These are phyloP conservation scores for Lysandra bellargus DNA, from an alignment of 2,888 invertebrate genomes.

Conservation along the genomic window DNA sequence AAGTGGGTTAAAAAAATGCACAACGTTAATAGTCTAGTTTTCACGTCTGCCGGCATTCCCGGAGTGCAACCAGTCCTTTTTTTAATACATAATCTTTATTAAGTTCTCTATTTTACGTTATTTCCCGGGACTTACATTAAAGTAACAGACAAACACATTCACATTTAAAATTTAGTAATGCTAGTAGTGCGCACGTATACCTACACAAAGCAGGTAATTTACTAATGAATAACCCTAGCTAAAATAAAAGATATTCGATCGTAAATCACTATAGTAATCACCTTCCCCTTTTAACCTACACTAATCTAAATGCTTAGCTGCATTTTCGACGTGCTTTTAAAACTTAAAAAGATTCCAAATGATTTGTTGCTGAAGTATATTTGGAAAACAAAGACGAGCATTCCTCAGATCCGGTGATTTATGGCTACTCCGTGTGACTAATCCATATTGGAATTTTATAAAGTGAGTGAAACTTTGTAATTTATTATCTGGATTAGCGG, in stretches of 20 bases:
- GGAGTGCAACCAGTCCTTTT: too few species aligned
- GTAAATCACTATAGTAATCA: neutral
- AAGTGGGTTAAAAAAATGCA: too few species aligned
- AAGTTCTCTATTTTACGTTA: too few species aligned
- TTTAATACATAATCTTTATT: too few species aligned
- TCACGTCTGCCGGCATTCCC: too few species aligned
- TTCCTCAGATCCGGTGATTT: conserved; percentile 34
- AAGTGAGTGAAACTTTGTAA: conserved; percentile 5
- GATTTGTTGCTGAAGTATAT: conserved; percentile 65
- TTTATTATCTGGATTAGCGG: neutral
- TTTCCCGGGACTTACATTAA: too few species aligned
- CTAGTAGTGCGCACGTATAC: too few species aligned
- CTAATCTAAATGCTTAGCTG: conserved; percentile 40
- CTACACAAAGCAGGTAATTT: neutral
- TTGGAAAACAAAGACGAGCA: conserved; percentile 40
- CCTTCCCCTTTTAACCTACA: conserved; percentile 33
- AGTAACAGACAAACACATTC: too few species aligned
- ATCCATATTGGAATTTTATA: conserved; percentile 26
- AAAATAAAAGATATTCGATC: neutral
- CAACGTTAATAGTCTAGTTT: too few species aligned
- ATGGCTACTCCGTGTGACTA: neutral
- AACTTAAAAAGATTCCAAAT: conserved; percentile 64
- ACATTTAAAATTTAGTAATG: too few species aligned
- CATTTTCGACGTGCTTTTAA: conserved; percentile 67
- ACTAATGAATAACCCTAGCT: neutral